Evolutionary conservation across 2,888 invertebrate genomes (phyloP).

Genomic region (Watsonalla cultraria): DNA sequence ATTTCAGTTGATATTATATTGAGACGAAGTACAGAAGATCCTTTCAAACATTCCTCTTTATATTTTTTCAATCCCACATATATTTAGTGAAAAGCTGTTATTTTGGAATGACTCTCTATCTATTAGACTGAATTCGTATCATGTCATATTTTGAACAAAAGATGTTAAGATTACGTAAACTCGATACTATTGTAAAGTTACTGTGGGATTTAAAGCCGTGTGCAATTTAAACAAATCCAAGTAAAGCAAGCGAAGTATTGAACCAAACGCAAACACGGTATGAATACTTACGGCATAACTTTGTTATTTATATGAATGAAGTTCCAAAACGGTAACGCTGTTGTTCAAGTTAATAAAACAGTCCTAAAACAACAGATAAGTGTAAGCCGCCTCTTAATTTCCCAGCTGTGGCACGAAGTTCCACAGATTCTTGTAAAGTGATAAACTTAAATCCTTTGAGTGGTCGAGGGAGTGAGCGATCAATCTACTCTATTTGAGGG

Average conservation of each 20-base stretch:
- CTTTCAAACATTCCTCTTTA: too few species aligned
- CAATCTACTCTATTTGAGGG: not conserved
- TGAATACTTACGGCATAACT: not conserved
- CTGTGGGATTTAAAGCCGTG: too few species aligned
- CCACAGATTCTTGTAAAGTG: slow-evolving; percentile 4
- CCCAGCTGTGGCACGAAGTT: not conserved
- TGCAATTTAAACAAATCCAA: not conserved
- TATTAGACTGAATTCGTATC: too few species aligned
- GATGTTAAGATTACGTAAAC: too few species aligned
- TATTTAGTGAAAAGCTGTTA: too few species aligned
- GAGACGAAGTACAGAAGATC: too few species aligned
- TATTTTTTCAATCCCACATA: too few species aligned
- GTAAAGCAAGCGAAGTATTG: not conserved
- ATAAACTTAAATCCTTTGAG: slow-evolving; percentile 7
- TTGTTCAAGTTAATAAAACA: slow-evolving; percentile 4
- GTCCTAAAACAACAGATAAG: slow-evolving; percentile 8
- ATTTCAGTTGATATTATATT: too few species aligned
- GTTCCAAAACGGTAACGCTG: not conserved
- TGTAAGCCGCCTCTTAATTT: slow-evolving; percentile 4
- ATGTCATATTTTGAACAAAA: too few species aligned
- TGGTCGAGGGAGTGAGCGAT: not conserved
- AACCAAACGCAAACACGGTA: not conserved
- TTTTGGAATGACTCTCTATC: too few species aligned
- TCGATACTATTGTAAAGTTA: too few species aligned
- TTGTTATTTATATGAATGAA: slow-evolving; percentile 4